Base-by-base conservation (phyloP, 2,113 vertebrate genomes). In the Pelvicachromis taeniatus region DNA sequence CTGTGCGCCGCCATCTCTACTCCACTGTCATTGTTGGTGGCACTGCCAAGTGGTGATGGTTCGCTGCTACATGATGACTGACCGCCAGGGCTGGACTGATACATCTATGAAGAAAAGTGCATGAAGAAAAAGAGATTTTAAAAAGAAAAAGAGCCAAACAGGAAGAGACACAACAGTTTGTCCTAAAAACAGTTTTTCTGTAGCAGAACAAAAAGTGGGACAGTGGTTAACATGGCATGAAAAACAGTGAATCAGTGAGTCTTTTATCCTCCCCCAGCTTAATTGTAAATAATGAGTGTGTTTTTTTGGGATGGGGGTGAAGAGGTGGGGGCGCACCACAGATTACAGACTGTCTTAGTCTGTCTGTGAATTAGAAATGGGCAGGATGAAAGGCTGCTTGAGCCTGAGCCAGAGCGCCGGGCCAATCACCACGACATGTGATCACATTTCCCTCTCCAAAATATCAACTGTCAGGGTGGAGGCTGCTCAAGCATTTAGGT, bases 11-110 rank as follows among this genome's bases (percentile, higher is more conserved):
- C 92, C 92, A 70, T 92, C 59, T 94, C 94, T 96, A 96, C 97
- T 98, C 98, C 98, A 98, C 97, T 96, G 97, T 97, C 97, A 97
- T 98, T 94, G 98, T 97, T 96, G 98, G 96, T 82, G 94, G 91
- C 96, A 95, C 97, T 97, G 95, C 95, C 95, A 97, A 97, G 95
- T 95, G 97, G 97, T 96, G 98, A 98, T 94, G 97, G 97, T 93
- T 98, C 95, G 96, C 96, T 97, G 97, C 97, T 98, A 96, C 97
- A 97, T 97, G 98, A 97, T 97, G 98, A 97, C 96, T 98, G 97
- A 97, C 98, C 96, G 96, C 97, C 97, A 98, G 97, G 97, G 97
- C 97, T 97, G 98, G 98, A 97, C 97, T 99, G 97, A 99, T 97
- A 97, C 97, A 98, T 96, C 98, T 99, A 2, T 1, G 29, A 97